Conservation (phyloP, 2,113 vertebrate species). For the Chaenogobius annularis region DNA sequence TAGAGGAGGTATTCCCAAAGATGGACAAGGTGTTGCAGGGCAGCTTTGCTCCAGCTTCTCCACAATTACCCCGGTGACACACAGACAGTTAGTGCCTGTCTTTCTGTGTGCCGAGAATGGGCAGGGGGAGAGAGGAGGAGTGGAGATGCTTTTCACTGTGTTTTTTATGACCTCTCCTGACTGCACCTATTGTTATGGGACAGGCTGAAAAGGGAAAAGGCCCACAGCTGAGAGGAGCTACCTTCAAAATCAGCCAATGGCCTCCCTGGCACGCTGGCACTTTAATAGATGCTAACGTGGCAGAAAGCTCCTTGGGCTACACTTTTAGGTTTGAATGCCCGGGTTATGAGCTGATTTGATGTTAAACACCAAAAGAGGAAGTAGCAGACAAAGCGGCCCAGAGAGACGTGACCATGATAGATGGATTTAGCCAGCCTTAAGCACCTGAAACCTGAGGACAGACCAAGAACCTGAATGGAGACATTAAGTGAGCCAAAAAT, state of each 20-base stretch:
- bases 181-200: conserved; percentile 74
- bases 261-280: conserved; percentile 16
- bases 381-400: conserved; percentile 43
- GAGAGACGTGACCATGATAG: conserved; percentile 63
- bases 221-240: conserved; percentile 70
- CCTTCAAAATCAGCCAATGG: conserved; percentile 57
- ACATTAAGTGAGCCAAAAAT: too few relatives aligned
- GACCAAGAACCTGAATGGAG: too few relatives aligned
- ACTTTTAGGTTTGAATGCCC: conserved; percentile 40
- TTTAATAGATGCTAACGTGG: conserved; percentile 41
- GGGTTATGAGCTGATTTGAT: conserved; percentile 32
- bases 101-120: conserved; percentile 70
- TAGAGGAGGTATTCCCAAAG: conserved; percentile 43
- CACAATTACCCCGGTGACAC: conserved; percentile 71
- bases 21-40: conserved; percentile 60
- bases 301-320: conserved; percentile 18
- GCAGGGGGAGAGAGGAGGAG: conserved; percentile 74
- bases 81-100: conserved; percentile 73
- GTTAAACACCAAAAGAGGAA: conserved; percentile 40
- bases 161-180: conserved; percentile 78
- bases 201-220: conserved; percentile 71
- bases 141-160: conserved; percentile 76
- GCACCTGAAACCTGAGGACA: too few relatives aligned
- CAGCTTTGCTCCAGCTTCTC: conserved; percentile 61
- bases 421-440: conserved; percentile 63